phyloP scores from a whole-genome alignment of 2,888 invertebrate species.

The Polyommatus iphigenia region DNA sequence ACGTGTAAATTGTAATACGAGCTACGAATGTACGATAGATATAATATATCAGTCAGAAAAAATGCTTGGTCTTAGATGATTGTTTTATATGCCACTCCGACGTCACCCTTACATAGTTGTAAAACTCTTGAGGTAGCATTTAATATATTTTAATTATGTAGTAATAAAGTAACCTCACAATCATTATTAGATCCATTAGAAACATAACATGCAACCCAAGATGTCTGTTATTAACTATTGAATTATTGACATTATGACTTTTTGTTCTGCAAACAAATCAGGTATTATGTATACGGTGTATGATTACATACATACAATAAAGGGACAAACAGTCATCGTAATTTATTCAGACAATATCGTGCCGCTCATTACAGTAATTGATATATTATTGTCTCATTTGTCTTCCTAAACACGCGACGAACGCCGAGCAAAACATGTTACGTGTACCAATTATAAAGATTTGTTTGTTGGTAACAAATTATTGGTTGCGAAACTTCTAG shows the following conservation, averaged over 20 bases:
- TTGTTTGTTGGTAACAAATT: not conserved
- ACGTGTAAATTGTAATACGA: too few relatives aligned
- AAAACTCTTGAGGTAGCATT: too few relatives aligned
- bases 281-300: not conserved
- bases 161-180: too few relatives aligned
- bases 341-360: not conserved
- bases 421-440: not conserved
- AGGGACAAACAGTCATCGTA: not conserved
- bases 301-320: not conserved
- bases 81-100: too few relatives aligned
- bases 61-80: too few relatives aligned
- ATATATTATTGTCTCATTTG: not conserved
- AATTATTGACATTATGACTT: not conserved
- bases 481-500: not conserved
- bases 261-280: not conserved
- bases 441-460: not conserved
- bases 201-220: too few relatives aligned
- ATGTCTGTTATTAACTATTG: not conserved
- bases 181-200: too few relatives aligned
- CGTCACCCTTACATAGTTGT: too few relatives aligned
- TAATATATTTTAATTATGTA: too few relatives aligned
- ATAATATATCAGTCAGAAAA: too few relatives aligned
- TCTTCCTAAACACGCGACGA: not conserved
- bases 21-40: too few relatives aligned
- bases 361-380: not conserved